Conservation (phyloP, 2,797 vertebrate species). For the Rhodeus uyekii region DNA sequence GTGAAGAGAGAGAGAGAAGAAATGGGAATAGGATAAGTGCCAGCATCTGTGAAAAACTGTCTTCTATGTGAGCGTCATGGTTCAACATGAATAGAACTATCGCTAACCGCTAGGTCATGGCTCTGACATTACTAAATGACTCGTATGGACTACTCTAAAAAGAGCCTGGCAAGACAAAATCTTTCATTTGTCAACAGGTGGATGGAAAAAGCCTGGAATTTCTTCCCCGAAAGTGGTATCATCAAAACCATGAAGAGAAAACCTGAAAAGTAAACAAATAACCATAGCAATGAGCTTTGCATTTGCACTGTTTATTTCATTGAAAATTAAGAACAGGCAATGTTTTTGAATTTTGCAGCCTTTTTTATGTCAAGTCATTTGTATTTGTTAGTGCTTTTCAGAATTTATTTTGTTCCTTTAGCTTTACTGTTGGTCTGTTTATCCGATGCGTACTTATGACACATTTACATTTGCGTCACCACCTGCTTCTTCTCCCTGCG, state of each 20-base stretch:
- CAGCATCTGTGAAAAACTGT: slow-evolving; percentile 4
- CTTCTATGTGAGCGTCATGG: background rate
- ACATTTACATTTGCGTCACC: slow-evolving; percentile 15
- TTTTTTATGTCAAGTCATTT: background rate
- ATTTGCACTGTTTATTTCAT: slow-evolving; percentile 32
- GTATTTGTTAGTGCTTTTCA: background rate
- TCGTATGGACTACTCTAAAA: background rate
- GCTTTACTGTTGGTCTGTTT: background rate
- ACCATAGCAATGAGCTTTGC: slow-evolving; percentile 5
- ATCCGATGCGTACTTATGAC: background rate
- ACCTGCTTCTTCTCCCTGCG: slow-evolving; percentile 23
- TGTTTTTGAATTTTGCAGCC: background rate
- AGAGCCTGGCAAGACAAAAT: background rate
- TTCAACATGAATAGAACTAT: background rate
- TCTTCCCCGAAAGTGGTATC: slow-evolving; percentile 6
- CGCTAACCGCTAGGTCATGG: background rate
- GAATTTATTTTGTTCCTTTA: background rate
- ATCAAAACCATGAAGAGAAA: slow-evolving; percentile 8
- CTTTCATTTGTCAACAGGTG: slow-evolving; percentile 24
- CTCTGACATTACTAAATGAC: background rate
- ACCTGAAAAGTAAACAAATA: slow-evolving; percentile 19
- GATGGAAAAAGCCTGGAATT: slow-evolving; percentile 1
- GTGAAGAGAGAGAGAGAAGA: background rate
- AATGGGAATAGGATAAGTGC: background rate
- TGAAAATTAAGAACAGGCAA: slow-evolving; percentile 30